phyloP scores from a whole-genome alignment of 2,797 vertebrate genomes.

The Brachyrhaphis roseni region DNA sequence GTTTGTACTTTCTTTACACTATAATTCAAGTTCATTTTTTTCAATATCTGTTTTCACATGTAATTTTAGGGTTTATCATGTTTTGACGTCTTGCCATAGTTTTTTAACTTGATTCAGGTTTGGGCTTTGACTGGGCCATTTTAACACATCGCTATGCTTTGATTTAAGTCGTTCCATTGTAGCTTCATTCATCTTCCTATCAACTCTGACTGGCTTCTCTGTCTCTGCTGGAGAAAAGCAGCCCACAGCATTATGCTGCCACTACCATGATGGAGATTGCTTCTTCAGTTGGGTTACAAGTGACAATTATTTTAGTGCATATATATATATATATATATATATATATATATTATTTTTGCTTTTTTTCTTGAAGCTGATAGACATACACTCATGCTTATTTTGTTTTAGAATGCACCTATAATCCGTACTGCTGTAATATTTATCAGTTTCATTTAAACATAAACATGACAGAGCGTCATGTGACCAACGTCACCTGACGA shows the following conservation, averaged over 20 bases:
- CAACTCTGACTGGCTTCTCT: not conserved
- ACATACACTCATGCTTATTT: not conserved
- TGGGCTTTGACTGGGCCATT: too few species aligned
- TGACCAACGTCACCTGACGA: conserved; percentile 66
- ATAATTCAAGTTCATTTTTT: not conserved
- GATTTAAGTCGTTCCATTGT: too few species aligned
- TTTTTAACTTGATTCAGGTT: not conserved
- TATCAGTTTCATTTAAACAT: not conserved
- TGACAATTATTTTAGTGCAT: too few species aligned
- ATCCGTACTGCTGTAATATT: not conserved
- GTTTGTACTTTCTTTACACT: not conserved
- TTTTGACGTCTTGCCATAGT: not conserved
- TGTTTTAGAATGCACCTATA: not conserved
- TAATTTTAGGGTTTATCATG: not conserved
- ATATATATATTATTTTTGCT: too few species aligned
- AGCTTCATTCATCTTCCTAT: not conserved
- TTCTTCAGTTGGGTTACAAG: not conserved
- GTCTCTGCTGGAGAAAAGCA: not conserved
- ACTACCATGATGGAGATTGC: not conserved
- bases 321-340: too few species aligned
- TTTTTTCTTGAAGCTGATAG: not conserved
- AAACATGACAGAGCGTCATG: conserved; percentile 28
- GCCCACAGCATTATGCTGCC: not conserved
- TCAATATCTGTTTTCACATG: not conserved
- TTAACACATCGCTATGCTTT: not conserved